Conservation (phyloP, 2,113 vertebrate genomes). For the Pangasianodon hypophthalmus region DNA sequence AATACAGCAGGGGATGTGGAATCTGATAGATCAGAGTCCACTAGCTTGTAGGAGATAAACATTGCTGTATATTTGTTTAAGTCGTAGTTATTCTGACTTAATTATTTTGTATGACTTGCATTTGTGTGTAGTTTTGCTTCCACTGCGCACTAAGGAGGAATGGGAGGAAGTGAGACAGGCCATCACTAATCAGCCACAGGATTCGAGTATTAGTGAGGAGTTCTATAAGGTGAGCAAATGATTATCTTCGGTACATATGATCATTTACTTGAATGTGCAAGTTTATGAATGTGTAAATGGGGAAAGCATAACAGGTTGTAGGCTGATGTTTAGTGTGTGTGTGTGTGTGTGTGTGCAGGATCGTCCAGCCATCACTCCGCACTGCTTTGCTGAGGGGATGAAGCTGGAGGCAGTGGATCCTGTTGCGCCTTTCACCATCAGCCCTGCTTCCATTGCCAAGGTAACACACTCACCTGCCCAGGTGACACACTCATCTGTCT, state of each 20-base stretch:
- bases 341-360: slow-evolving; percentile 73
- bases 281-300: too few species aligned
- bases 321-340: slow-evolving; percentile 7
- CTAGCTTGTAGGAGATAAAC: slow-evolving; percentile 14
- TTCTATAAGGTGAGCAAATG: slow-evolving; percentile 82
- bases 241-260: too few species aligned
- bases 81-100: not conserved
- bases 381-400: slow-evolving; percentile 90
- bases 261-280: not conserved
- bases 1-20: slow-evolving; percentile 22
- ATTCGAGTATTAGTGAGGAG: slow-evolving; percentile 83
- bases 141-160: slow-evolving; percentile 81
- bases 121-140: slow-evolving; percentile 78
- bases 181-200: slow-evolving; percentile 80
- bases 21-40: slow-evolving; percentile 25
- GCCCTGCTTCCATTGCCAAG: slow-evolving; percentile 90
- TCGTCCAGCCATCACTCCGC: slow-evolving; percentile 79
- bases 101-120: slow-evolving; percentile 29
- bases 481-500: not conserved
- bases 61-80: not conserved
- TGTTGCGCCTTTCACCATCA: slow-evolving; percentile 86
- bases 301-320: not conserved
- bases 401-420: slow-evolving; percentile 94
- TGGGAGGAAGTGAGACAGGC: slow-evolving; percentile 87
- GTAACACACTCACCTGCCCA: slow-evolving; percentile 68